Conservation (phyloP, 2,888 invertebrate genomes). For the Lampropteryx suffumata region DNA sequence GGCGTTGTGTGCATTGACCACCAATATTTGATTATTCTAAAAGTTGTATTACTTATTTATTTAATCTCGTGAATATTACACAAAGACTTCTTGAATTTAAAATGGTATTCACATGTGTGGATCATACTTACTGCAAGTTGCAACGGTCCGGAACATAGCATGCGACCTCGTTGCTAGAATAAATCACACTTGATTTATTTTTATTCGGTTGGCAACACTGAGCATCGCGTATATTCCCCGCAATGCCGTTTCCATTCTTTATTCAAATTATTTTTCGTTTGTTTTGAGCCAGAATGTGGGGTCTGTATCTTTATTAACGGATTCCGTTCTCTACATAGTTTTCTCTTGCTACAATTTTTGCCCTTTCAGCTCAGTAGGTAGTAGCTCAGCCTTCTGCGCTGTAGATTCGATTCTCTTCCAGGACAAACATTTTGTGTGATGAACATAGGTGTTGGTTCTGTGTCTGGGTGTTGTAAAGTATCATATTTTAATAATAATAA, state of each 20-base stretch:
- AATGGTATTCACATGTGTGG: conserved; percentile 46
- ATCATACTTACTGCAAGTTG: conserved; percentile 52
- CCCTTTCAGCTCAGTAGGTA: too few species aligned
- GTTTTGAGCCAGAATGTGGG: conserved; percentile 38
- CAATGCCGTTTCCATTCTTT: conserved; percentile 58
- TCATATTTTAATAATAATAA: too few species aligned
- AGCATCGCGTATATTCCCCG: conserved; percentile 53
- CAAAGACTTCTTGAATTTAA: conserved; percentile 38
- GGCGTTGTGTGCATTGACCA: too few species aligned
- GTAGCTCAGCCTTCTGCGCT: too few species aligned
- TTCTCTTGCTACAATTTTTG: too few species aligned
- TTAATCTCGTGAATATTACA: background rate
- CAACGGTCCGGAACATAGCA: conserved; percentile 53
- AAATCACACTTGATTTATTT: conserved; percentile 81
- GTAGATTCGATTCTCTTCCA: too few species aligned
- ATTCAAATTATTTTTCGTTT: conserved; percentile 60
- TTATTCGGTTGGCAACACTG: conserved; percentile 74
- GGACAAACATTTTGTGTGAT: too few species aligned
- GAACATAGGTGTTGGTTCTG: too few species aligned
- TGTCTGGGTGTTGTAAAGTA: too few species aligned
- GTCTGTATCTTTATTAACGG: conserved; percentile 15
- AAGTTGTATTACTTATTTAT: too few species aligned
- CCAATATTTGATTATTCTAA: too few species aligned
- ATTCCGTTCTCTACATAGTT: conserved; percentile 8
- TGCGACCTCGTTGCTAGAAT: conserved; percentile 62